A percentile compares a stretch with the other conserved stretches of the same genome.
Conservation (phyloP, 2,888 invertebrate genomes). For the Drosophila austrosaltans region DNA sequence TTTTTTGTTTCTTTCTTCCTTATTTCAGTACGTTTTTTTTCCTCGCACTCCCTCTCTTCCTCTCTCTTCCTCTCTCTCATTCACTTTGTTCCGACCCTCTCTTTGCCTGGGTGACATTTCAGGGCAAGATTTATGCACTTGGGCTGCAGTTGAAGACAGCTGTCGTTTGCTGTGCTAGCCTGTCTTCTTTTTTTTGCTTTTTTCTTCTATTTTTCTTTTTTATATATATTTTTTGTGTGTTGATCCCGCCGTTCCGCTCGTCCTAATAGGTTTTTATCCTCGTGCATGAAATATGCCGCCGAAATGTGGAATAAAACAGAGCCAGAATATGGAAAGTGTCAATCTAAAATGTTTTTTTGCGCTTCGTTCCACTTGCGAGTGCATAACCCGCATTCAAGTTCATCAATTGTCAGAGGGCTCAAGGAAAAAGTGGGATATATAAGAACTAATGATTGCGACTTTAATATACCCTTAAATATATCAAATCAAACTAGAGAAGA, state of each 20-base stretch:
- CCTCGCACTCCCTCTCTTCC: not conserved
- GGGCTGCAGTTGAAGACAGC: slow-evolving; percentile 78
- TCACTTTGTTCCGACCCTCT: not conserved
- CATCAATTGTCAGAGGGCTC: slow-evolving; percentile 48
- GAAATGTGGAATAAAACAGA: slow-evolving; percentile 65
- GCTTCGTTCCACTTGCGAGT: slow-evolving; percentile 16
- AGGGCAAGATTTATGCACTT: slow-evolving; percentile 77
- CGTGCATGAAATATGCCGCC: slow-evolving; percentile 73
- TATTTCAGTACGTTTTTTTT: not conserved
- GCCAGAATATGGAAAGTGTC: slow-evolving; percentile 70
- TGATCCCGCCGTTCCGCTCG: not conserved
- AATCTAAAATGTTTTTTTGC: slow-evolving; percentile 60
- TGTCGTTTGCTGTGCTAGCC: slow-evolving; percentile 66
- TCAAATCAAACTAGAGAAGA: not conserved
- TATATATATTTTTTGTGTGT: not conserved
- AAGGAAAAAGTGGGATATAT: not conserved
- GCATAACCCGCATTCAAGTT: slow-evolving; percentile 46
- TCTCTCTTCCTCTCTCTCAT: not conserved
- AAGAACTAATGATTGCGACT: not conserved
- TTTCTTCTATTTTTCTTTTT: slow-evolving; percentile 20
- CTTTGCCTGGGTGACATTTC: slow-evolving; percentile 64
- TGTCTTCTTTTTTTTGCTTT: slow-evolving; percentile 27
- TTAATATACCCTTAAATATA: not conserved
- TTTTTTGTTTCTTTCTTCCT: slow-evolving; percentile 42
- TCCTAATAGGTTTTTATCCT: slow-evolving; percentile 75